phyloP scores from a whole-genome alignment of 2,888 invertebrate genomes.

The Phaedon cochleariae region DNA sequence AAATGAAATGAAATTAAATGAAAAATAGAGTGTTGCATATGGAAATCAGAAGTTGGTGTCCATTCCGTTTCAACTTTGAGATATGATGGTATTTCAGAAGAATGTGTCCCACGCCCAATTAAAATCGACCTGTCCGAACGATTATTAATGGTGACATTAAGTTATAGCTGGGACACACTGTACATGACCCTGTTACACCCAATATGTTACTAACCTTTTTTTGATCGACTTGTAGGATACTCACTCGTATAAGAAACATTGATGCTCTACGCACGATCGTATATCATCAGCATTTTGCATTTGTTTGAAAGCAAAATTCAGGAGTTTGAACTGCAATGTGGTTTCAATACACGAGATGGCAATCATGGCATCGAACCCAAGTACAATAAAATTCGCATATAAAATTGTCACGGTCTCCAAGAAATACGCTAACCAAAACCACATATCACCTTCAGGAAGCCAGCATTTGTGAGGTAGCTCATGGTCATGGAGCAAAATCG shows the following conservation, averaged over 20 bases:
- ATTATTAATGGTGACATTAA: no score
- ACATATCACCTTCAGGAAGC: background rate
- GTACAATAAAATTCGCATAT: background rate
- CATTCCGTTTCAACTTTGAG: no score
- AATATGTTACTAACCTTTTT: no score
- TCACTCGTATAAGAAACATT: slow-evolving; percentile 1
- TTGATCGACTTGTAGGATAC: no score
- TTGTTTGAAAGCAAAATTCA: background rate
- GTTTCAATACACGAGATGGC: background rate
- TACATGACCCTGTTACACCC: no score
- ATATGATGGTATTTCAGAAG: no score
- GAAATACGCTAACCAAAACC: background rate
- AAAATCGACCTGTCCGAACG: no score
- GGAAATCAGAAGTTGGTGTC: no score
- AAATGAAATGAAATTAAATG: no score
- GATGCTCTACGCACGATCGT: background rate
- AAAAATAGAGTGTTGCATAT: no score
- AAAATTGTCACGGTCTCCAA: background rate
- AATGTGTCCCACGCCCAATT: no score
- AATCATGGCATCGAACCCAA: background rate
- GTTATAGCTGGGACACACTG: no score
- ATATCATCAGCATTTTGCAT: background rate
- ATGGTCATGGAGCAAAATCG: background rate
- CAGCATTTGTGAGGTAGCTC: background rate
- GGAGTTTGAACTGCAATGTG: background rate